Evolutionary conservation across 2,113 vertebrate species (phyloP).

Genomic region (Garra rufa): DNA sequence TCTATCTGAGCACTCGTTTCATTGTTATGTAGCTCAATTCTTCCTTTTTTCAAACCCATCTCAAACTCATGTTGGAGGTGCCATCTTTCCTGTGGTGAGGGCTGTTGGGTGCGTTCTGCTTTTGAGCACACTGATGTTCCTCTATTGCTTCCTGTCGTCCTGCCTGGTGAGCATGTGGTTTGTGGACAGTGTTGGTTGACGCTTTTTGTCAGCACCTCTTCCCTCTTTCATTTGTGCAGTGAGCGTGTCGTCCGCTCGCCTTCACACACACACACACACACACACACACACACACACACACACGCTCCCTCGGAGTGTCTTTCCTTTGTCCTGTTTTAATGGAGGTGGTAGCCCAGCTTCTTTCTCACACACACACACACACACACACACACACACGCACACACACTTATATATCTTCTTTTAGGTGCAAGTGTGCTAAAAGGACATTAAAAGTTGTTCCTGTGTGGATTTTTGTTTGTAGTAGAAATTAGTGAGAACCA

Average conservation of each 20-base stretch:
- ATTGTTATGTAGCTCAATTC: neutral
- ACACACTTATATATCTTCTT: neutral
- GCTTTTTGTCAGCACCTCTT: slow-evolving; percentile 38
- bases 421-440: neutral
- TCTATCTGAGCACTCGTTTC: neutral
- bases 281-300: neutral
- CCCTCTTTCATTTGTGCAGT: slow-evolving; percentile 27
- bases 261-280: slow-evolving; percentile 3
- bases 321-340: slow-evolving; percentile 20
- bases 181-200: neutral
- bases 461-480: neutral
- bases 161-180: slow-evolving; percentile 24
- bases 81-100: neutral
- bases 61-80: neutral
- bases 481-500: neutral
- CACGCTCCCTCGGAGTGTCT: neutral
- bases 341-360: slow-evolving; percentile 4
- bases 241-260: slow-evolving; percentile 19
- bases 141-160: slow-evolving; percentile 33
- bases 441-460: neutral
- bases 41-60: slow-evolving; percentile 12
- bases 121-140: slow-evolving; percentile 37
- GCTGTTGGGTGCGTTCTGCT: slow-evolving; percentile 18
- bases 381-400: neutral
- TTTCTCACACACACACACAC: neutral